These are phyloP conservation scores for Trichomalopsis sarcophagae DNA, from an alignment of 1,140 invertebrate species.

Conservation along the genomic window DNA sequence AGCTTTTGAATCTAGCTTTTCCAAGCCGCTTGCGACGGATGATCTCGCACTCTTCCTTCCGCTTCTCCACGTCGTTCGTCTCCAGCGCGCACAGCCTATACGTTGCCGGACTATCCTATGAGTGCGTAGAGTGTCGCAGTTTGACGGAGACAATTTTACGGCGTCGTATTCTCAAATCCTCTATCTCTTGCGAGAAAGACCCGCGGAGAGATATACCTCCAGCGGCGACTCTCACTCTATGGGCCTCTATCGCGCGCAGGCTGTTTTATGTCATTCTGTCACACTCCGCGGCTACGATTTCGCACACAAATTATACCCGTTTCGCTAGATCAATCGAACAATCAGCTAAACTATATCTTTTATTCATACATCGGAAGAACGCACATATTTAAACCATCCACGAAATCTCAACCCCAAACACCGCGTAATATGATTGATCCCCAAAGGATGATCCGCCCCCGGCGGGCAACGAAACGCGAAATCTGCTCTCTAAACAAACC, in stretches of 20 bases:
- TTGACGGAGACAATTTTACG: slow-evolving; percentile 37
- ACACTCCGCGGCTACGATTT: neutral
- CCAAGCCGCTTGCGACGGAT: neutral
- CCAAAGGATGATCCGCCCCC: neutral
- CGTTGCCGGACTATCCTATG: neutral
- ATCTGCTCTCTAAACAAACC: neutral
- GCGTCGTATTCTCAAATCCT: slow-evolving; percentile 32
- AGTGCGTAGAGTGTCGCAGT: neutral
- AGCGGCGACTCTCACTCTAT: neutral
- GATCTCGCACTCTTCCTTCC: neutral
- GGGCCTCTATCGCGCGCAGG: neutral
- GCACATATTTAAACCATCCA: too few relatives aligned
- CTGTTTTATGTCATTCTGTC: slow-evolving; percentile 21
- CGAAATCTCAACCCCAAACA: too few relatives aligned
- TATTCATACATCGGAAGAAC: too few relatives aligned
- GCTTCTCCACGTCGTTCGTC: neutral
- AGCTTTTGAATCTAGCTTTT: neutral
- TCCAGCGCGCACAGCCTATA: neutral
- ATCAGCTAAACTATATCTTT: too few relatives aligned
- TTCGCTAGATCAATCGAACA: too few relatives aligned
- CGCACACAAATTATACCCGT: neutral
- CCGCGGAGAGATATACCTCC: neutral
- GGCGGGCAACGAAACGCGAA: neutral
- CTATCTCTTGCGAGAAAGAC: neutral
- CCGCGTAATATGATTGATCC: too few relatives aligned